Base-by-base conservation (phyloP, 2,113 vertebrate genomes). In the Elachura formosa region DNA sequence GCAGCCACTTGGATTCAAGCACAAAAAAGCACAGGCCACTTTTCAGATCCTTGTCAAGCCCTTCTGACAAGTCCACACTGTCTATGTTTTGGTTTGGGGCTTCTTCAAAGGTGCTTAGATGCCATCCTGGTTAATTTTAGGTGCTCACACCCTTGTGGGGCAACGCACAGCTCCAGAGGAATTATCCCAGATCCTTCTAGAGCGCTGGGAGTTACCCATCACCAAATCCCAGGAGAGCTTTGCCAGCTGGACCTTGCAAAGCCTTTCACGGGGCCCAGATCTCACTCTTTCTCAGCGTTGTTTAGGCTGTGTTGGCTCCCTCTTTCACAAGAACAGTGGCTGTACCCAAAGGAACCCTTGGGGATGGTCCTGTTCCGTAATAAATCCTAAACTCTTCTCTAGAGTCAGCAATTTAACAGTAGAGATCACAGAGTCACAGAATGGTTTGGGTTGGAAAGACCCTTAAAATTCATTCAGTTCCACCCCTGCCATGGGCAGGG, bases 21-120 rank as follows among this genome's bases (percentile, higher is more conserved):
- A 34, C 0, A 0, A 20, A 49, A 54, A 49, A 76, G 40, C 34
- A 20, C 43, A 51, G 34, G 36, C 12, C 36, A 9, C 19, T 34
- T 7, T 7, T 40, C 29, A 69, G 49, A 64, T 25, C 48, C 20
- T 63, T 59, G 36, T n/a, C 85, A 77, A 89, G 56, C 31, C 43
- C 61, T 92, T 69, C 38, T 45, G 74, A 66, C 36, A 66, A 84
- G 12, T 4, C 36, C 33, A 31, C 29, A 9, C 4, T 55, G 24
- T 28, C 59, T 69, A 17, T 52, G 45, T 40, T 64, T 62, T 62
- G 16, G 10, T 77, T 38, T 81, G 59, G 71, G n/a, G 19, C 31
- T 89, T 61, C 69, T 90, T 87, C 85, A 77, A n/a, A 73, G 68
- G 24, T 66, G 46, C 54, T 51, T 15, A 63, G 52, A 33, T 68